Conservation (phyloP, 2,113 vertebrate genomes). For the Rutilus rutilus region DNA sequence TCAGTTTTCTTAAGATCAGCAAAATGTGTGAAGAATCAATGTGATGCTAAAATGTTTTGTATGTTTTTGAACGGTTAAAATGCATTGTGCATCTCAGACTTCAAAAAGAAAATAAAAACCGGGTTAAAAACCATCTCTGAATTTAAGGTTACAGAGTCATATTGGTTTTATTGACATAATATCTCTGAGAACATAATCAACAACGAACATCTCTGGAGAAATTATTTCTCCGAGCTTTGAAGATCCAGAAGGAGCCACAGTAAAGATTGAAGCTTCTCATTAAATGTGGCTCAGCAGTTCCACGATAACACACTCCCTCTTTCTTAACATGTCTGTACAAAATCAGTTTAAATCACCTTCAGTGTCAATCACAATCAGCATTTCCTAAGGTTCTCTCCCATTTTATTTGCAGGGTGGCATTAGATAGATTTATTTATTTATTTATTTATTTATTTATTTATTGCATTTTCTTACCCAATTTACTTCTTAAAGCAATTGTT, state of each 20-base stretch:
- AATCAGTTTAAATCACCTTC: slow-evolving; percentile 43
- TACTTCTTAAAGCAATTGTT: neutral
- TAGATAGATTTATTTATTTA: neutral
- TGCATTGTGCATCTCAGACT: neutral
- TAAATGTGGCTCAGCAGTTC: slow-evolving; percentile 17
- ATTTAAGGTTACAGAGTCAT: neutral
- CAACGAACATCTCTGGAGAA: neutral
- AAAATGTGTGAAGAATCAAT: neutral
- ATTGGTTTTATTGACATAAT: slow-evolving; percentile 17
- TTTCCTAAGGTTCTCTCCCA: neutral
- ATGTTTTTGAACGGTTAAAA: too few relatives aligned
- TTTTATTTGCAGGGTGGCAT: slow-evolving; percentile 8
- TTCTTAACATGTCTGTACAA: slow-evolving; percentile 21
- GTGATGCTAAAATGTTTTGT: neutral
- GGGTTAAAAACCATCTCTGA: slow-evolving; percentile 13
- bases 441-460: neutral
- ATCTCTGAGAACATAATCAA: neutral
- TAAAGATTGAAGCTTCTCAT: slow-evolving; percentile 36
- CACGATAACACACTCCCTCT: neutral
- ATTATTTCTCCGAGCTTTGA: slow-evolving; percentile 9
- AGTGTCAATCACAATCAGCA: slow-evolving; percentile 66
- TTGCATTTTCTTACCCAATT: slow-evolving; percentile 20
- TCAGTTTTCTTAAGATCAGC: neutral
- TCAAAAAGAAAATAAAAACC: neutral
- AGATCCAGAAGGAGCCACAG: neutral